Evolutionary conservation across 2,113 vertebrate species (phyloP), one percentile per base, ranked within the genome.

Genomic region (Erinaceus europaeus): DNA sequence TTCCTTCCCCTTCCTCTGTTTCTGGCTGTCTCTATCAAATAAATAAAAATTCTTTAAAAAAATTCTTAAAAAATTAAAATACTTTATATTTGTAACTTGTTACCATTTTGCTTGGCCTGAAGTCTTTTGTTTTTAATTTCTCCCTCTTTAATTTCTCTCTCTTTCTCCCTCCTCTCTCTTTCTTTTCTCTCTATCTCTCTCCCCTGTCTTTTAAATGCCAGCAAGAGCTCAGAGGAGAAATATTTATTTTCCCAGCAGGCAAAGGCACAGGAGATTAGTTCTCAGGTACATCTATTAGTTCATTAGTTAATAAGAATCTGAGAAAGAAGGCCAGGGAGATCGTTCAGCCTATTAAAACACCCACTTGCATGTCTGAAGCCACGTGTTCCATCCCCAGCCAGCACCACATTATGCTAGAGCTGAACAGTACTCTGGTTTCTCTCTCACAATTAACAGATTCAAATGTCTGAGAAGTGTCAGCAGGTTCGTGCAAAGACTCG

Each of bases 281-380:
- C 13, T 65, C 69, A 20, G 7, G 36, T 4, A 87, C 81, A 84
- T 77, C 29, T 84, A 90, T 81, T 73, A 89, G 67, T 62, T 88
- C 34, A 75, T 78, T 89, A 90, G 87, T 92, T 90, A 92, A 83
- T 21, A 79, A 64, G 91, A 89, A 88, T 78, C 46, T 87, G 25
- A 76, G n/a, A n/a, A n/a, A n/a, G n/a, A n/a, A n/a, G n/a, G n/a
- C n/a, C n/a, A n/a, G n/a, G n/a, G n/a, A n/a, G n/a, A n/a, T n/a
- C n/a, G n/a, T n/a, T n/a, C n/a, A n/a, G n/a, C n/a, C n/a, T n/a
- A n/a, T n/a, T n/a, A n/a, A n/a, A n/a, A n/a, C n/a, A n/a, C n/a
- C n/a, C n/a, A n/a, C n/a, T n/a, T n/a, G n/a, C n/a, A n/a, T n/a
- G n/a, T n/a, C n/a, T n/a, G n/a, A n/a, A n/a, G n/a, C n/a, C n/a